These are phyloP conservation scores for Gymnopithys bicolor DNA, from an alignment of 2,797 vertebrate species.

Conservation along the genomic window DNA sequence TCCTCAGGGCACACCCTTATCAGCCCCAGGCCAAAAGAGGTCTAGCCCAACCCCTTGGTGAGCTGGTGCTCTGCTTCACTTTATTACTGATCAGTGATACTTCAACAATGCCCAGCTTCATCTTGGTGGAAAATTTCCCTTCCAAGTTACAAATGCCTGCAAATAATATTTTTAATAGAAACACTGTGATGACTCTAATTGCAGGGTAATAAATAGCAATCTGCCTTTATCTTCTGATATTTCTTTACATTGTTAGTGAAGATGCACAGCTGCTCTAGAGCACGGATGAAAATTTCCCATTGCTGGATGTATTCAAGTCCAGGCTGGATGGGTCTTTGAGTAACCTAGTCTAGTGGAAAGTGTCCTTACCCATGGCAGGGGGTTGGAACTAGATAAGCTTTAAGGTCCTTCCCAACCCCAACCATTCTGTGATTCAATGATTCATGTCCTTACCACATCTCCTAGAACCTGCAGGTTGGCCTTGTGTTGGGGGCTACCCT, in stretches of 20 bases:
- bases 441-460: rapidly evolving
- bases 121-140: constrained; percentile 65
- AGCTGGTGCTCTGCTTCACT: background rate
- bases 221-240: constrained; percentile 64
- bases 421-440: background rate
- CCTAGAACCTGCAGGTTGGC: background rate
- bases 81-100: background rate
- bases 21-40: background rate
- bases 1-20: background rate
- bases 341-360: background rate
- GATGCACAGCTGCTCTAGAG: constrained; percentile 46
- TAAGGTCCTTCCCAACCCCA: background rate
- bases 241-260: constrained; percentile 51
- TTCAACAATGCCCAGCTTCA: background rate
- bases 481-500: rapidly evolving
- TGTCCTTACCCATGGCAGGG: background rate
- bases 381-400: background rate
- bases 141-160: constrained; percentile 59
- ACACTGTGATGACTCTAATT: constrained; percentile 71
- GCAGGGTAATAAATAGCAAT: constrained; percentile 75
- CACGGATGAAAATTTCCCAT: background rate
- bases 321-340: background rate
- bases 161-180: constrained; percentile 63
- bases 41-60: background rate
- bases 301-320: background rate